Conservation (phyloP, 2,888 invertebrate genomes). For the Tribolium freemani region DNA sequence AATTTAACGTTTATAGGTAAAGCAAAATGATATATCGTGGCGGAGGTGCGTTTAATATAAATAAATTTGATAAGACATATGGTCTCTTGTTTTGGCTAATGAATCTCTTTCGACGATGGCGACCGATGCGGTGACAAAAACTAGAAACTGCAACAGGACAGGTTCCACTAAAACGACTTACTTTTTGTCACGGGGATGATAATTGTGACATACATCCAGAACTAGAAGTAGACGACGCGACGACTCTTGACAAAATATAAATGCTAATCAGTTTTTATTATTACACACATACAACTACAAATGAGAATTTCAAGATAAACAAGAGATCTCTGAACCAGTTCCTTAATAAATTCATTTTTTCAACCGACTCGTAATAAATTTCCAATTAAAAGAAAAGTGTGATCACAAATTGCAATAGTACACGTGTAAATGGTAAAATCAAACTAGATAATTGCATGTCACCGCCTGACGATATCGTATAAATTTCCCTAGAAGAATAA, state of each 20-base stretch:
- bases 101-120: conserved; percentile 40
- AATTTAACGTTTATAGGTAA: conserved; percentile 56
- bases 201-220: background rate
- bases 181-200: conserved; percentile 55
- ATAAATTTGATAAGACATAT: conserved; percentile 38
- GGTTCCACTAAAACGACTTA: conserved; percentile 61
- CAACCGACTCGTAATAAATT: conserved; percentile 6
- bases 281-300: too few relatives aligned
- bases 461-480: background rate
- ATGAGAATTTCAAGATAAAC: conserved; percentile 38
- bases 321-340: conserved; percentile 18
- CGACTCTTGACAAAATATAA: too few relatives aligned
- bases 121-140: conserved; percentile 57
- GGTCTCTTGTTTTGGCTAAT: conserved; percentile 36
- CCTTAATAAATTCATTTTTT: conserved; percentile 15
- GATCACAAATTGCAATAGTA: background rate
- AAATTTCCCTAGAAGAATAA: conserved; percentile 38
- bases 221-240: background rate
- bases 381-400: conserved; percentile 4
- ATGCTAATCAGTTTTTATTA: too few relatives aligned
- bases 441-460: background rate
- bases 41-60: conserved; percentile 51
- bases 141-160: conserved; percentile 57
- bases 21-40: conserved; percentile 52
- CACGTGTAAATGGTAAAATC: conserved; percentile 8